phyloP scores from a whole-genome alignment of 1,140 invertebrate species.

The Drosophila dunni region DNA sequence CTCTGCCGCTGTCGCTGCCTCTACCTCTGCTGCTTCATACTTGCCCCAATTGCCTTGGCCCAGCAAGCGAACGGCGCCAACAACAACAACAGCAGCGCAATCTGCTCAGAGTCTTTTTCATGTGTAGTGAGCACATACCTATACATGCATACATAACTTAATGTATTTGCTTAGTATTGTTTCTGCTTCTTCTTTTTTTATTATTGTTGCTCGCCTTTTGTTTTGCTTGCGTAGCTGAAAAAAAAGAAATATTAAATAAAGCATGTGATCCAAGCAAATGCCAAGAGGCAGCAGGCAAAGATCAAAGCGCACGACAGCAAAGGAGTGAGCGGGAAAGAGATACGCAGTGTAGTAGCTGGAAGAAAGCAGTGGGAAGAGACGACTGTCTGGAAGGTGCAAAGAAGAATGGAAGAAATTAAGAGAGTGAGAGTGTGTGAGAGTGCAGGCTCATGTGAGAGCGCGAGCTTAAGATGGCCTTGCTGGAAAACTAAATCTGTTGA shows the following conservation, averaged over 20 bases:
- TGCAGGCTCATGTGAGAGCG: background rate
- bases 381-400: background rate
- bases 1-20: background rate
- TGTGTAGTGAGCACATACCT: slow-evolving; percentile 20
- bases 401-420: background rate
- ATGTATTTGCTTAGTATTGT: slow-evolving; percentile 68
- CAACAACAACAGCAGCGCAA: slow-evolving; percentile 22
- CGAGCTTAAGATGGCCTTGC: background rate
- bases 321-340: slow-evolving; percentile 2
- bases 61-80: slow-evolving; percentile 19
- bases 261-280: slow-evolving; percentile 77
- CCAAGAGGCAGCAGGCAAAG: slow-evolving; percentile 30
- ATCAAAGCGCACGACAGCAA: slow-evolving; percentile 1
- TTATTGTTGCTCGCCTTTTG: slow-evolving; percentile 69
- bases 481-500: background rate
- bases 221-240: slow-evolving; percentile 82
- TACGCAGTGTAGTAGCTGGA: background rate
- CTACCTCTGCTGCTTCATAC: background rate
- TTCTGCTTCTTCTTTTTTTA: slow-evolving; percentile 46
- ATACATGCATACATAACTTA: slow-evolving; percentile 33
- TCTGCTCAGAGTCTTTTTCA: slow-evolving; percentile 40
- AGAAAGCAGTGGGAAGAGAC: background rate
- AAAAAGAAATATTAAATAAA: slow-evolving; percentile 32
- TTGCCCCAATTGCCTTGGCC: slow-evolving; percentile 45
- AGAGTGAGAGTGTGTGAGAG: background rate